Conservation (phyloP, 2,888 invertebrate genomes). For the Orthosia cruda region DNA sequence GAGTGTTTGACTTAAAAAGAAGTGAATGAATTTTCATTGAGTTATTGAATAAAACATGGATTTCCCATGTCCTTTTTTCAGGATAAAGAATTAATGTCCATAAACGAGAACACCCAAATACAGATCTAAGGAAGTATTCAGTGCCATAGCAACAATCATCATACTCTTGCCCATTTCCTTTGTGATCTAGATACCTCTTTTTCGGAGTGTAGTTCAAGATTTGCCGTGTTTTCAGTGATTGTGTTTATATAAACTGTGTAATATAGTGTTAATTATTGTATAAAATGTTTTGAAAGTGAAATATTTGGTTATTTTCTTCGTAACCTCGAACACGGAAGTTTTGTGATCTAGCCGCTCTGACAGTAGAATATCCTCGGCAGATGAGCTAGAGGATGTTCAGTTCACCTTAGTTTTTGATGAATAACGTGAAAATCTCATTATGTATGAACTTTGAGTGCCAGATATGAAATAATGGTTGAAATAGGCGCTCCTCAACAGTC, state of each 20-base stretch:
- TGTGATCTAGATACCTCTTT: conserved; percentile 87
- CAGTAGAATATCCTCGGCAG: conserved; percentile 54
- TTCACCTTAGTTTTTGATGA: conserved; percentile 32
- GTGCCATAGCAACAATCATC: conserved; percentile 82
- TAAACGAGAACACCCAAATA: conserved; percentile 4
- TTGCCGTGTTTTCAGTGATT: conserved; percentile 57
- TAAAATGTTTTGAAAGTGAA: conserved; percentile 51
- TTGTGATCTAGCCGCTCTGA: conserved; percentile 73
- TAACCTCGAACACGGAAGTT: conserved; percentile 83
- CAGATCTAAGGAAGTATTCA: conserved; percentile 65
- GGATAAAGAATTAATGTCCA: conserved; percentile 26
- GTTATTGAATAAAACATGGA: conserved; percentile 35
- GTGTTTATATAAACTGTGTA: conserved; percentile 36
- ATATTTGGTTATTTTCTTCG: conserved; percentile 63
- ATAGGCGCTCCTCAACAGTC: conserved; percentile 88
- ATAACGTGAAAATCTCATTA: conserved; percentile 64
- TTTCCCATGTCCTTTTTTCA: conserved; percentile 19
- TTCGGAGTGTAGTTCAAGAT: conserved; percentile 68
- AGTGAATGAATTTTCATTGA: conserved; percentile 44
- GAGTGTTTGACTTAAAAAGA: conserved; percentile 55
- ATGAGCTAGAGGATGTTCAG: conserved; percentile 42
- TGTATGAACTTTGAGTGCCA: conserved; percentile 68
- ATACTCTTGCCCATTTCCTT: conserved; percentile 87
- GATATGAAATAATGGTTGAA: conserved; percentile 89
- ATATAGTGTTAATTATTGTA: conserved; percentile 33